phyloP scores from a whole-genome alignment of 2,113 vertebrate genomes.

The Apteryx owenii region DNA sequence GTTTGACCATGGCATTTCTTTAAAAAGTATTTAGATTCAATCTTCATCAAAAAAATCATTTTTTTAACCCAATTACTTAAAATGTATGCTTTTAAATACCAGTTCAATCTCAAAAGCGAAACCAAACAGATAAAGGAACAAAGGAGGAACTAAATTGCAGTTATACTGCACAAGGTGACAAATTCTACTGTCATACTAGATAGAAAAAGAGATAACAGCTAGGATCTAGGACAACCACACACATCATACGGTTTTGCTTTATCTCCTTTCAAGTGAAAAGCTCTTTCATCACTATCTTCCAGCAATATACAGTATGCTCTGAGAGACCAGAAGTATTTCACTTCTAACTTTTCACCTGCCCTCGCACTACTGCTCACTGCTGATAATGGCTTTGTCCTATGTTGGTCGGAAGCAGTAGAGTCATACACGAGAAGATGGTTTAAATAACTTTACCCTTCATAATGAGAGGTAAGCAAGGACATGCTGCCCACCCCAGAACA shows the following conservation, averaged over 20 bases:
- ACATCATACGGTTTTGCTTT: background rate
- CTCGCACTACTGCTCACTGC: background rate
- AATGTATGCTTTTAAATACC: background rate
- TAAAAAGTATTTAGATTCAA: background rate
- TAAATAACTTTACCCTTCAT: background rate
- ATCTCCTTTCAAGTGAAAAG: background rate
- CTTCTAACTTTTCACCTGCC: background rate
- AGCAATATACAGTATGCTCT: background rate
- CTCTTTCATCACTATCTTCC: background rate
- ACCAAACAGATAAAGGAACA: background rate
- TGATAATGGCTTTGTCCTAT: background rate
- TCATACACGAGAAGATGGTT: background rate
- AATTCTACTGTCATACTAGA: background rate
- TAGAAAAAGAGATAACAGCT: background rate
- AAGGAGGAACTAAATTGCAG: background rate
- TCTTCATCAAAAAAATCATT: background rate
- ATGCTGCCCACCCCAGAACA: accelerated
- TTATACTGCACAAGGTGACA: background rate
- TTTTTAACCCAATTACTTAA: background rate
- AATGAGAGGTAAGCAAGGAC: background rate
- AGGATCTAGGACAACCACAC: background rate
- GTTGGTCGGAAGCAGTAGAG: background rate
- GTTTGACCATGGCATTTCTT: background rate
- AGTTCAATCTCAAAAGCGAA: background rate
- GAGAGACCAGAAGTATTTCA: background rate